These are phyloP conservation scores for Heliconius charithonia DNA, from an alignment of 2,888 invertebrate species.

Conservation along the genomic window DNA sequence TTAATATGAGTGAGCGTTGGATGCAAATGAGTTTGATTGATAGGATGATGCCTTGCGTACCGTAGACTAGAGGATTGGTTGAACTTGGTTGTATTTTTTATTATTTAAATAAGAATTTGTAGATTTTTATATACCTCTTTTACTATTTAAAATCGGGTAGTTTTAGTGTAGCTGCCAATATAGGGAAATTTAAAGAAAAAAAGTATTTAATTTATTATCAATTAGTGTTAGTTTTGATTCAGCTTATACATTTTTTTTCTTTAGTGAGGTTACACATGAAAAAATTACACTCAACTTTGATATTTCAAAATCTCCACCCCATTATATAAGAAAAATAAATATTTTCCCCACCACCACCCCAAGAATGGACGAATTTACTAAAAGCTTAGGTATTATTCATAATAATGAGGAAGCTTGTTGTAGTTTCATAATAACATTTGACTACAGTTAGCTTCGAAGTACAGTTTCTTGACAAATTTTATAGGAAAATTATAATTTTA, in stretches of 20 bases:
- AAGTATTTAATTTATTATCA: no score
- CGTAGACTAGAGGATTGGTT: constrained; percentile 40
- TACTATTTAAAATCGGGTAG: no score
- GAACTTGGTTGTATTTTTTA: neutral
- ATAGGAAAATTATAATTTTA: neutral
- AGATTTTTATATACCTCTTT: no score
- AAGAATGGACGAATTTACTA: constrained; percentile 17
- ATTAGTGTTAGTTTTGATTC: no score
- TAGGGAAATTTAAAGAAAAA: no score
- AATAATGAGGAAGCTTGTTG: constrained; percentile 17
- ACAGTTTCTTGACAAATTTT: constrained; percentile 16
- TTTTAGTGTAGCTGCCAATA: no score
- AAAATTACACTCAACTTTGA: no score
- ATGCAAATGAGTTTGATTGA: constrained; percentile 48
- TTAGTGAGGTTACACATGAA: no score
- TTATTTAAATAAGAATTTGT: no score
- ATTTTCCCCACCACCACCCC: neutral
- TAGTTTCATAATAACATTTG: constrained; percentile 23
- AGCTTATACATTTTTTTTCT: no score
- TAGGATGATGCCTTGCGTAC: constrained; percentile 40
- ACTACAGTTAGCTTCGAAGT: constrained; percentile 13
- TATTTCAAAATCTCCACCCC: no score
- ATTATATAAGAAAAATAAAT: constrained; percentile 5
- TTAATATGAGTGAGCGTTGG: constrained; percentile 49
- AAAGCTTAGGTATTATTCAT: constrained; percentile 28